phyloP scores from a whole-genome alignment of 2,113 vertebrate genomes.

The Tupaia tana region DNA sequence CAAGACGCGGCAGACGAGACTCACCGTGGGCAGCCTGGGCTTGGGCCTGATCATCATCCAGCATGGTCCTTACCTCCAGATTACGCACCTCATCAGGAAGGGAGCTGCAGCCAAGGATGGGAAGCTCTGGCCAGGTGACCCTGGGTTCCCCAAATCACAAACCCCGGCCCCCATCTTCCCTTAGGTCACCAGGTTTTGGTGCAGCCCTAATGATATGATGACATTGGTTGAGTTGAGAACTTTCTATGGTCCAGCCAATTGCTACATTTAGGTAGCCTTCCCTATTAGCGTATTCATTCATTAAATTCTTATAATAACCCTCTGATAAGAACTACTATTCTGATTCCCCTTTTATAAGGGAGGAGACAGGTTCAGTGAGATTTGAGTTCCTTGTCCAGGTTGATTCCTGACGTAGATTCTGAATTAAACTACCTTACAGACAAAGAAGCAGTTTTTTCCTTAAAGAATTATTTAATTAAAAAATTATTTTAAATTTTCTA shows the following conservation, averaged over 20 bases:
- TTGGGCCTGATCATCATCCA: constrained; percentile 77
- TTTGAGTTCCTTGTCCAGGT: neutral
- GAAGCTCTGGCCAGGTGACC: constrained; percentile 83
- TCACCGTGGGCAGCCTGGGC: constrained; percentile 72
- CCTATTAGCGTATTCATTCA: neutral
- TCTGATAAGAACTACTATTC: neutral
- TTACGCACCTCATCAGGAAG: constrained; percentile 75
- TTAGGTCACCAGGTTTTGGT: neutral
- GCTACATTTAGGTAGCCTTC: neutral
- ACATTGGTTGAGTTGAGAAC: neutral
- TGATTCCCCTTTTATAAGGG: neutral
- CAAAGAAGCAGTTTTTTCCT: neutral
- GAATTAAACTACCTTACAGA: neutral
- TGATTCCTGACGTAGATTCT: neutral
- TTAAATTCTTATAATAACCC: neutral
- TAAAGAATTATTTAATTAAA: no score
- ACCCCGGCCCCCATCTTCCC: neutral
- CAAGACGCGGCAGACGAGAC: constrained; percentile 70
- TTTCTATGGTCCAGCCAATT: neutral
- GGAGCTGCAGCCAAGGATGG: constrained; percentile 74
- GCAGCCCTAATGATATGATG: neutral
- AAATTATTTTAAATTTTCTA: no score
- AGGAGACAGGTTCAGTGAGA: neutral
- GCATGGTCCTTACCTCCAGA: constrained; percentile 81
- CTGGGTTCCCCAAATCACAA: neutral